A percentile compares a stretch with the other conserved stretches of the same genome.
Conservation (phyloP, 2,888 invertebrate species). For the Drosophila rubida region DNA sequence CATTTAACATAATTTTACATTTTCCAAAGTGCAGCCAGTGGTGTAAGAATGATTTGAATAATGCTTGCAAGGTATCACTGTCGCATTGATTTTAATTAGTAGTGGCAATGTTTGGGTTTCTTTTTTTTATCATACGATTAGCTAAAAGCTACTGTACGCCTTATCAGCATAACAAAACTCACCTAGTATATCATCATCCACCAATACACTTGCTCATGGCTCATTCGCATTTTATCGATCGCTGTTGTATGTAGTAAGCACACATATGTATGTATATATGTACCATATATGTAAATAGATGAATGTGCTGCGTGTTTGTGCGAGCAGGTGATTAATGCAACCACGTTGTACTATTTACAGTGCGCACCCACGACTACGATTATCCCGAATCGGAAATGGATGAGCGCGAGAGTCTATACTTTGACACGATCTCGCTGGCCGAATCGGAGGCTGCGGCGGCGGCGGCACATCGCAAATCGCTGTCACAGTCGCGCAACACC, state of each 20-base stretch:
- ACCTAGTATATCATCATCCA: slow-evolving; percentile 13
- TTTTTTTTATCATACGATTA: slow-evolving; percentile 44
- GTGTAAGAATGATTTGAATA: too few relatives aligned
- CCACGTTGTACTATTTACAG: slow-evolving; percentile 67
- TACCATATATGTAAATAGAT: neutral
- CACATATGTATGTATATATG: neutral
- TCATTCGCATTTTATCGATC: neutral
- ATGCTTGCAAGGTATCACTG: slow-evolving; percentile 7
- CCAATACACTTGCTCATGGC: neutral
- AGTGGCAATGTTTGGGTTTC: slow-evolving; percentile 14
- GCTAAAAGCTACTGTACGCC: neutral
- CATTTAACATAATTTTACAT: neutral
- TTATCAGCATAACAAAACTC: slow-evolving; percentile 20
- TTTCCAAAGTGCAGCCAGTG: too few relatives aligned
- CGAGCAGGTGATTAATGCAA: slow-evolving; percentile 33
- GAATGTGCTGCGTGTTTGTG: neutral
- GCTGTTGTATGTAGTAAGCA: slow-evolving; percentile 4
- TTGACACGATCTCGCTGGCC: slow-evolving; percentile 84
- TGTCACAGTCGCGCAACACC: slow-evolving; percentile 87
- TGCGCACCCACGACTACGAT: slow-evolving; percentile 84
- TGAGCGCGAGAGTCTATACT: slow-evolving; percentile 84
- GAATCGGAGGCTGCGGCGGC: slow-evolving; percentile 84
- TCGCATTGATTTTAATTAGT: slow-evolving; percentile 27
- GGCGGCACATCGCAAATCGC: slow-evolving; percentile 84
- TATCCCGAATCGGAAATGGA: slow-evolving; percentile 85